Base-by-base conservation (phyloP, 2,797 vertebrate genomes). In the Anableps anableps region DNA sequence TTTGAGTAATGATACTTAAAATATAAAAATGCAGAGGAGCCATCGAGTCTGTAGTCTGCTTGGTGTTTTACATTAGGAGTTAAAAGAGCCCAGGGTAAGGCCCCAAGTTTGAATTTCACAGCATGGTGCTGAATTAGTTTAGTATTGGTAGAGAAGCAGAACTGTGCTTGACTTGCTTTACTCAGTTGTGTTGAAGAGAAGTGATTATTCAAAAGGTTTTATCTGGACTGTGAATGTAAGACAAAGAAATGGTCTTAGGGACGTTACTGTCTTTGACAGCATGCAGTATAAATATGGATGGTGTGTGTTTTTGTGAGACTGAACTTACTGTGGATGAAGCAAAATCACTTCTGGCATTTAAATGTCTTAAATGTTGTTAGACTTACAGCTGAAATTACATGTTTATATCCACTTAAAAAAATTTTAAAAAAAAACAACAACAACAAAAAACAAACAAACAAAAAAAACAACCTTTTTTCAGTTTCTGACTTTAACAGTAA, bases 1-100 rank as follows among this genome's bases (percentile, higher is more conserved):
- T 94, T 92, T 92, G 85, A 94, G 89, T 94, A 95, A 95, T 94
- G 91, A 94, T 88, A 91, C 92, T 95, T 95, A 90, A 93, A 93
- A 88, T 82, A 88, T 93, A 90, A 89, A 90, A 89, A 90, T 88
- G 82, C 83, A 71, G 79, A 71, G 73, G 72, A 70, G 71, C 84
- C 82, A 83, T 55, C 48, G 23, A 26, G 90, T 90, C 89, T 84
- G 83, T 5, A 0, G 80, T 84, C 80, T 74, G 66, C 76, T 75
- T 31, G 77, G 58, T 55, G 51, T 74, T 66, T 78, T 77, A 17
- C 48, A 55, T 0, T 17, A 60, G 43, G 38, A 71, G 70, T 76
- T 70, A 34, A 55, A 76, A 83, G 75, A 84, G 74, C 50, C 1
- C n/a, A 31, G 64, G 78, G 76, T 81, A 76, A 50, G 70, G 38